Conservation (phyloP, 2,888 invertebrate genomes). For the Diadegma fenestrale region DNA sequence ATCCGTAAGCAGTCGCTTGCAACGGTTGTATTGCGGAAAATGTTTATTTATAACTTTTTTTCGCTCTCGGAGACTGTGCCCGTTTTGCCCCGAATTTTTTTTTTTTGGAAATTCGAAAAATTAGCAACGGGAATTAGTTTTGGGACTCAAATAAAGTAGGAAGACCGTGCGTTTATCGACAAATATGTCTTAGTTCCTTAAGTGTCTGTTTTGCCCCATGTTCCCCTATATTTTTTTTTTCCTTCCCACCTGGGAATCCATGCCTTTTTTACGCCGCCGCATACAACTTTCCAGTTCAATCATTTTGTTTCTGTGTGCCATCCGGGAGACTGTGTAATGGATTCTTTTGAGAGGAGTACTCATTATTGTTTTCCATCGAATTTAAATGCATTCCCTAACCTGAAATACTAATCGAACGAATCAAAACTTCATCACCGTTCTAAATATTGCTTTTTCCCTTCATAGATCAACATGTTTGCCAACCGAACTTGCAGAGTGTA, state of each 20-base stretch:
- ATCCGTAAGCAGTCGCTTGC: too few relatives aligned
- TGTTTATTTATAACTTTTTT: too few relatives aligned
- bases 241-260: conserved; percentile 19
- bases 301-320: background rate
- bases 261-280: conserved; percentile 30
- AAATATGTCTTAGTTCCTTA: too few relatives aligned
- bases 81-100: too few relatives aligned
- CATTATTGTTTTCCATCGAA: background rate
- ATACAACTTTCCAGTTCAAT: conserved; percentile 1
- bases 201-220: too few relatives aligned
- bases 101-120: too few relatives aligned
- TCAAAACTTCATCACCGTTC: background rate
- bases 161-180: too few relatives aligned
- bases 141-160: too few relatives aligned
- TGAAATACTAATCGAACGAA: background rate
- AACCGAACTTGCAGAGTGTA: background rate
- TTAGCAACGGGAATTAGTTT: too few relatives aligned
- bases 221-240: too few relatives aligned
- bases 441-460: background rate
- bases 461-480: background rate
- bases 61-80: too few relatives aligned
- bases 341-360: background rate
- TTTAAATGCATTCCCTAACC: background rate
- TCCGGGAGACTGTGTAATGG: background rate
- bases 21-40: too few relatives aligned